Conservation (phyloP, 2,888 invertebrate species). For the Scaptomyza reducta region DNA sequence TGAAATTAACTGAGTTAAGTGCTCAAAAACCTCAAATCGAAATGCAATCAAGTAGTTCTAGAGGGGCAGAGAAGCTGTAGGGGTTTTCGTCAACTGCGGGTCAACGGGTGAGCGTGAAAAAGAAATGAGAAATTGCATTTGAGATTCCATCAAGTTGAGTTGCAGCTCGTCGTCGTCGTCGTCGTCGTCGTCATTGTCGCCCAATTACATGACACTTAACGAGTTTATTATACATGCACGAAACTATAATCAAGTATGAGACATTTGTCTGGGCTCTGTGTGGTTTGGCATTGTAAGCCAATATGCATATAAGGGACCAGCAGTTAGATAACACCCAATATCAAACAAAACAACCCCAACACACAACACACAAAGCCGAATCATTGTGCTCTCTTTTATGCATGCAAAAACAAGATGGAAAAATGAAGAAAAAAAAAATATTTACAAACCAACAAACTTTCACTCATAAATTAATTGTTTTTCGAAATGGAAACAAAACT, state of each 20-base stretch:
- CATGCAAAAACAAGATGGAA: conserved; percentile 55
- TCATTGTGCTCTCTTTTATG: conserved; percentile 54
- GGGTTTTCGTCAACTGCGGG: conserved; percentile 48
- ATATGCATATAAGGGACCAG: conserved; percentile 69
- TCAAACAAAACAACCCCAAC: conserved; percentile 26
- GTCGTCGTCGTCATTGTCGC: conserved; percentile 42
- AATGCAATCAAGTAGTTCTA: conserved; percentile 41
- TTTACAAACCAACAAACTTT: conserved; percentile 55
- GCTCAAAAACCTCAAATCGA: conserved; percentile 51
- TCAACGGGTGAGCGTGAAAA: conserved; percentile 22
- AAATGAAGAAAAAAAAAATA: conserved; percentile 13
- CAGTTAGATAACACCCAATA: conserved; percentile 58
- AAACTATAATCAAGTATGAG: conserved; percentile 11
- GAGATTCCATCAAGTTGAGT: conserved; percentile 15
- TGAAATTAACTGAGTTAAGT: conserved; percentile 70
- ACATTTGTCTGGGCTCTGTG: conserved; percentile 28
- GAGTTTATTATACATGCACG: conserved; percentile 43
- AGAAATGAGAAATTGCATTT: not conserved
- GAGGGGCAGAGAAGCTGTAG: not conserved
- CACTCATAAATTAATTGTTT: conserved; percentile 77
- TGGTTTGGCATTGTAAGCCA: conserved; percentile 55
- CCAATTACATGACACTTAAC: conserved; percentile 53
- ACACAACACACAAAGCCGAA: conserved; percentile 54
- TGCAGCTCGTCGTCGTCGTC: not conserved
- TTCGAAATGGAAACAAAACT: conserved; percentile 52